Conservation (phyloP, 2,888 invertebrate genomes). For the Schizotus pectinicornis region DNA sequence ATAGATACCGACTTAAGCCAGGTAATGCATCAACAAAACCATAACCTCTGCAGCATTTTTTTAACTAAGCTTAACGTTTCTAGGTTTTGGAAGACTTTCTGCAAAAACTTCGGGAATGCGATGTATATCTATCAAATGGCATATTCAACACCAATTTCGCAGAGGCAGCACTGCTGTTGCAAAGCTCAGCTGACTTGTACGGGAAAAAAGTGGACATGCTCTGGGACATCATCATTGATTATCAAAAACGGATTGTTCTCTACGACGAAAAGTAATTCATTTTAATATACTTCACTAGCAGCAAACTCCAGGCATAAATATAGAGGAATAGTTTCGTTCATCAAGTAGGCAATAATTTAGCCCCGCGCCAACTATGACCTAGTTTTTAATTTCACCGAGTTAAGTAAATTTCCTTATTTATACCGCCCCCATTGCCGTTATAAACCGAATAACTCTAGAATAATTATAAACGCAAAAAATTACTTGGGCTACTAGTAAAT, state of each 20-base stretch:
- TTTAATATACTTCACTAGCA: not conserved
- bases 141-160: slow-evolving; percentile 70
- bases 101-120: slow-evolving; percentile 58
- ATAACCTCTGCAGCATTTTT: not conserved
- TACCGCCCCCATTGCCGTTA: too few relatives aligned
- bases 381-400: too few relatives aligned
- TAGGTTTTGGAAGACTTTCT: slow-evolving; percentile 67
- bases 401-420: too few relatives aligned
- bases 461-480: too few relatives aligned
- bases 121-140: slow-evolving; percentile 57
- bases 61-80: slow-evolving; percentile 19
- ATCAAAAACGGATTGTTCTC: slow-evolving; percentile 44
- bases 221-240: slow-evolving; percentile 49
- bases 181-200: slow-evolving; percentile 75
- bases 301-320: not conserved
- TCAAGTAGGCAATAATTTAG: too few relatives aligned
- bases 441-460: too few relatives aligned
- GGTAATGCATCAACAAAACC: slow-evolving; percentile 36
- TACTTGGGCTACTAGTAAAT: too few relatives aligned
- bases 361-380: too few relatives aligned
- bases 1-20: slow-evolving; percentile 48
- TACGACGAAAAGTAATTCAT: slow-evolving; percentile 26
- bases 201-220: slow-evolving; percentile 72
- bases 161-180: slow-evolving; percentile 78
- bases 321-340: too few relatives aligned